Conservation (phyloP, 2,888 invertebrate genomes). For the Heliconius charithonia region DNA sequence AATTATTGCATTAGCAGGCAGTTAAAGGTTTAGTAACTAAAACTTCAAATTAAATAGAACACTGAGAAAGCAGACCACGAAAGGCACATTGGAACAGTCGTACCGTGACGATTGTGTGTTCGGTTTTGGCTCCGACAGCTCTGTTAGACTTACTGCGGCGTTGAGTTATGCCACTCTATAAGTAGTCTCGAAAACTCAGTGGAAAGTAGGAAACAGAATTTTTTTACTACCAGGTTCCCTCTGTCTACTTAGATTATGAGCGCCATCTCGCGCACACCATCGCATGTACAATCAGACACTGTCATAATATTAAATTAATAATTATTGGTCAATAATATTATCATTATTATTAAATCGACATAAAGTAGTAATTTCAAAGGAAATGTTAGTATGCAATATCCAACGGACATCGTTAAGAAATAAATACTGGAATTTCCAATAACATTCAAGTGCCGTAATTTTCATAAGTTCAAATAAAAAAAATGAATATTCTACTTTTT, state of each 20-base stretch:
- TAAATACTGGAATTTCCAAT: not conserved
- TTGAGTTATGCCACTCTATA: not conserved
- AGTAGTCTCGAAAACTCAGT: too few relatives aligned
- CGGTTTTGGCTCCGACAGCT: not conserved
- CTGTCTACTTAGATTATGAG: too few relatives aligned
- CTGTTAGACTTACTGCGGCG: not conserved
- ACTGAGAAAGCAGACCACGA: not conserved
- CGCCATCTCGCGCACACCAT: too few relatives aligned
- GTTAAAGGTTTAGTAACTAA: not conserved
- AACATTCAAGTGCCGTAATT: not conserved
- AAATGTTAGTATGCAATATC: constrained; percentile 12
- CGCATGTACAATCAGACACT: not conserved
- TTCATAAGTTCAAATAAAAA: not conserved
- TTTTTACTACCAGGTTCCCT: too few relatives aligned
- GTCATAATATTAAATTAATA: too few relatives aligned
- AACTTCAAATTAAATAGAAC: not conserved
- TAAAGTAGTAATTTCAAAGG: not conserved
- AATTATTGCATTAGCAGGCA: not conserved
- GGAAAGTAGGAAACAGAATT: too few relatives aligned
- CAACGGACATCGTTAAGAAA: constrained; percentile 14
- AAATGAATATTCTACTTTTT: not conserved
- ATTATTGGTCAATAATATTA: too few relatives aligned
- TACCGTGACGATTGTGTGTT: too few relatives aligned
- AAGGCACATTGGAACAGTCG: too few relatives aligned
- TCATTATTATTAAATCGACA: not conserved